Percentiles rank a stretch among this genome's conserved stretches.
Conservation (phyloP, 2,888 invertebrate species). For the Sycophila texana region DNA sequence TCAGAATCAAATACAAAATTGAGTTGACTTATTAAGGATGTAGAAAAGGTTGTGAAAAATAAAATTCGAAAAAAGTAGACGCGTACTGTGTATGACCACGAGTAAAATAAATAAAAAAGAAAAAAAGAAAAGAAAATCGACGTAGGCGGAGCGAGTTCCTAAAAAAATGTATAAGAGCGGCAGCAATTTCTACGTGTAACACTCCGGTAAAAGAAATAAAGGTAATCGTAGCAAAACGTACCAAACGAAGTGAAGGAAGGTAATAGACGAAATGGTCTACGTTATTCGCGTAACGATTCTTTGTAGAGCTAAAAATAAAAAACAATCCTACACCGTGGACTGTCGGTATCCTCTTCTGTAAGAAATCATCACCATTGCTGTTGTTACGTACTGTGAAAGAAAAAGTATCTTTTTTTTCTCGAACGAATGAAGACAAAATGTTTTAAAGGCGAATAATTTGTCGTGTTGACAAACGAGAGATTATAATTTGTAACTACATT, state of each 20-base stretch:
- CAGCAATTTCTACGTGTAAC: constrained; percentile 43
- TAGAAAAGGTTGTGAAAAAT: constrained; percentile 49
- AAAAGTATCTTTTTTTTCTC: constrained; percentile 13
- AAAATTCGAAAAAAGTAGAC: constrained; percentile 36
- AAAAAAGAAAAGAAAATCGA: too few species aligned
- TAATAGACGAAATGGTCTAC: constrained; percentile 22
- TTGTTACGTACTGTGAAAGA: constrained; percentile 40
- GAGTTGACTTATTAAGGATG: constrained; percentile 24
- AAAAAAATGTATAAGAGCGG: constrained; percentile 27
- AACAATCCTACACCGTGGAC: constrained; percentile 27
- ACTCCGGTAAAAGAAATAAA: constrained; percentile 52
- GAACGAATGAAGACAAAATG: background rate
- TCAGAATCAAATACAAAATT: constrained; percentile 47
- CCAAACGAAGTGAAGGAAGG: constrained; percentile 15
- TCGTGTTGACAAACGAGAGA: constrained; percentile 25
- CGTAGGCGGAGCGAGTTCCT: constrained; percentile 52
- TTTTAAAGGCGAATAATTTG: constrained; percentile 32
- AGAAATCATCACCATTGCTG: constrained; percentile 46
- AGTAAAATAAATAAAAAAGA: background rate
- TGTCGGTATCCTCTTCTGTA: constrained; percentile 43
- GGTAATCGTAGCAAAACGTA: constrained; percentile 28
- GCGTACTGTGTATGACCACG: constrained; percentile 1
- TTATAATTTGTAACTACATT: constrained; percentile 51
- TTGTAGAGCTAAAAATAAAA: constrained; percentile 19
- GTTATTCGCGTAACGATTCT: constrained; percentile 38